Conservation (phyloP, 2,888 invertebrate species). For the Steinernema scapterisci region DNA sequence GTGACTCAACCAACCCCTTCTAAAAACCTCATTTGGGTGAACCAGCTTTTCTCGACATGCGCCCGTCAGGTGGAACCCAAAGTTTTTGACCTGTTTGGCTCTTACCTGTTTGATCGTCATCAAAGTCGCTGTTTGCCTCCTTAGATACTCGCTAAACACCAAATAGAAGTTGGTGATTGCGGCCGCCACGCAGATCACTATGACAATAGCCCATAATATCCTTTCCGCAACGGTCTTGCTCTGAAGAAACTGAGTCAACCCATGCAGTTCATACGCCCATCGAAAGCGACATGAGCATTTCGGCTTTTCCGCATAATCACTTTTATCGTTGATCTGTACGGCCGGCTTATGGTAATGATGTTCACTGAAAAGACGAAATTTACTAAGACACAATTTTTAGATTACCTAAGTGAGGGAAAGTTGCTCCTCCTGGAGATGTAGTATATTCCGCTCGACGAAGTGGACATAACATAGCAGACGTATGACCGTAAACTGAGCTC, state of each 20-base stretch:
- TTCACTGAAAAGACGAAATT: not conserved
- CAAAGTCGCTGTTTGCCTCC: conserved; percentile 44
- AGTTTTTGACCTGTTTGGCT: no score
- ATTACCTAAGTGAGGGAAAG: not conserved
- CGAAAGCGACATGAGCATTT: conserved; percentile 40
- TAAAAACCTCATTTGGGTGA: no score
- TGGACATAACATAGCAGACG: conserved; percentile 20
- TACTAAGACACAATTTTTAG: not conserved
- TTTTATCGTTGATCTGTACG: not conserved
- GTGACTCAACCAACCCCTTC: no score
- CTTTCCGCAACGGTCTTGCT: conserved; percentile 33
- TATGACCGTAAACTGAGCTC: not conserved
- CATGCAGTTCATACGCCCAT: conserved; percentile 44
- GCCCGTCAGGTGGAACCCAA: no score
- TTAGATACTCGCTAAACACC: conserved; percentile 42
- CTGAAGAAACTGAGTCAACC: conserved; percentile 40
- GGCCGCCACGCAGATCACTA: conserved; percentile 33
- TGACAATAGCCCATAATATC: conserved; percentile 38
- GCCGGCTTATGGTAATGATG: not conserved
- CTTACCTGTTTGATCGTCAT: conserved; percentile 41
- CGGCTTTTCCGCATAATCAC: not conserved
- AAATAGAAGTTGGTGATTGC: conserved; percentile 39
- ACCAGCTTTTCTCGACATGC: no score
- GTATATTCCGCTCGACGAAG: conserved; percentile 23
- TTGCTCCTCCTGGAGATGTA: not conserved